These are phyloP conservation scores for Aphidius ervi DNA, from an alignment of 1,140 invertebrate species.

Conservation along the genomic window DNA sequence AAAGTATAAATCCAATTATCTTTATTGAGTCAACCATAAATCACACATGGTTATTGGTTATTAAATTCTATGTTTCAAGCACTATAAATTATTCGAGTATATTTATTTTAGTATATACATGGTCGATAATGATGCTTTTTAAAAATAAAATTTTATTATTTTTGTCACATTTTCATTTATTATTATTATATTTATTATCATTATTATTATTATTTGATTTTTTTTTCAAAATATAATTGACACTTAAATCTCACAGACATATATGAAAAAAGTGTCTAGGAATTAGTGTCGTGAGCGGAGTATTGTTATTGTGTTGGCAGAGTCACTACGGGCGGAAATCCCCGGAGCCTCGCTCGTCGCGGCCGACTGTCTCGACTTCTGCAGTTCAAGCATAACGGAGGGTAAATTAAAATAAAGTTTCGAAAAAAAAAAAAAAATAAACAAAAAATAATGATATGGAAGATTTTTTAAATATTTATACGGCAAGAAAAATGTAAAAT, in stretches of 20 bases:
- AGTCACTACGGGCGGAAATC: constrained; percentile 65
- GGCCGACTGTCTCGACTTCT: constrained; percentile 82
- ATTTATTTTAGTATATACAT: too few species aligned
- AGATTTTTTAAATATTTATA: constrained; percentile 3
- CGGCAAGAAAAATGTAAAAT: constrained; percentile 23
- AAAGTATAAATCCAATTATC: too few species aligned
- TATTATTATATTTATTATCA: too few species aligned
- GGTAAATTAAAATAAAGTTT: constrained; percentile 63
- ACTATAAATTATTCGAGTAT: too few species aligned
- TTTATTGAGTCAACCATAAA: too few species aligned
- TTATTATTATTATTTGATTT: too few species aligned
- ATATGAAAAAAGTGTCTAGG: constrained; percentile 41
- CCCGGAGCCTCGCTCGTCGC: constrained; percentile 79
- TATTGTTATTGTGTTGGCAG: constrained; percentile 58
- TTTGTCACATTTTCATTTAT: too few species aligned
- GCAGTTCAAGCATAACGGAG: constrained; percentile 80
- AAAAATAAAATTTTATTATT: too few species aligned
- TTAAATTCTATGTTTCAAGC: too few species aligned
- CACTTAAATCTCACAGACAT: neutral
- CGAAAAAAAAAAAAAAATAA: constrained; percentile 26
- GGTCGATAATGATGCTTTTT: too few species aligned
- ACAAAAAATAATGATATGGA: constrained; percentile 17
- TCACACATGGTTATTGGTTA: too few species aligned
- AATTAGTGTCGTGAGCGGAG: constrained; percentile 54
- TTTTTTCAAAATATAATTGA: too few species aligned